phyloP scores from a whole-genome alignment of 2,797 vertebrate genomes.

The Propithecus perrieri region DNA sequence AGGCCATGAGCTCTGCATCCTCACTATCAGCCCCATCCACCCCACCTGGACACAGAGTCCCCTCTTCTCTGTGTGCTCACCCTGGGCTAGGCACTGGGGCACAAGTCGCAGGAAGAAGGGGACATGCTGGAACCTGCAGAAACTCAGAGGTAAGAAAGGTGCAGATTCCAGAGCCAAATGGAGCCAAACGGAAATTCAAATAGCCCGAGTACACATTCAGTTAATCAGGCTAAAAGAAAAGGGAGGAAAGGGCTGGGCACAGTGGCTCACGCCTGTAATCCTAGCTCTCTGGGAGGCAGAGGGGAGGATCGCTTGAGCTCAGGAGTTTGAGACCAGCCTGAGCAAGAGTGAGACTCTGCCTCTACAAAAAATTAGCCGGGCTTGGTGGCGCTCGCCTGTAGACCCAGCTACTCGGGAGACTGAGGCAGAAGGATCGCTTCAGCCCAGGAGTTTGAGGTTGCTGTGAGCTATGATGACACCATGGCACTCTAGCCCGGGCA shows the following conservation, averaged over 20 bases:
- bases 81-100: background rate
- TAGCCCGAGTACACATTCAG: background rate
- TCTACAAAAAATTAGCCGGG: background rate
- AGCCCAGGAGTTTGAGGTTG: background rate
- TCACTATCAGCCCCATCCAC: background rate
- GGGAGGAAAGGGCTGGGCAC: background rate
- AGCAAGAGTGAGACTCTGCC: background rate
- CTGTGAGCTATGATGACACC: background rate
- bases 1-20: background rate
- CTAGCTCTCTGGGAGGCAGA: background rate
- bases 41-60: background rate
- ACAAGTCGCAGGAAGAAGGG: background rate
- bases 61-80: background rate
- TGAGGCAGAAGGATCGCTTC: background rate
- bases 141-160: background rate
- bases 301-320: background rate
- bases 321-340: background rate
- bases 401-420: background rate
- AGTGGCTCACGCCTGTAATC: background rate
- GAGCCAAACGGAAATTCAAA: background rate
- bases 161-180: background rate
- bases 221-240: background rate
- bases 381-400: background rate
- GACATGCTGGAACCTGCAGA: background rate
- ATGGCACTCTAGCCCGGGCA: background rate